phyloP scores from a whole-genome alignment of 2,797 vertebrate species.

The Leptoclinus maculatus region DNA sequence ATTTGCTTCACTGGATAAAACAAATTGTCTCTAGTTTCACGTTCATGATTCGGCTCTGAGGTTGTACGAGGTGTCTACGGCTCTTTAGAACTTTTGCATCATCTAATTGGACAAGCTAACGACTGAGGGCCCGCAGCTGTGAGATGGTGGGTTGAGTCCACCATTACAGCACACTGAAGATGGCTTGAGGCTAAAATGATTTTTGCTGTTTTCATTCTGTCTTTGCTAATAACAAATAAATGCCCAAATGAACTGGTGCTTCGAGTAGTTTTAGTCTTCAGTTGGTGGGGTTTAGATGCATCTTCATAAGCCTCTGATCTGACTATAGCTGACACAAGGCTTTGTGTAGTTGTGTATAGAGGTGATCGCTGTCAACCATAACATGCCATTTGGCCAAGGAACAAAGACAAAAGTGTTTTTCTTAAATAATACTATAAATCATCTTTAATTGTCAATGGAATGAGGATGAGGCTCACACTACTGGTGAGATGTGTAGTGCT shows the following conservation, averaged over 20 bases:
- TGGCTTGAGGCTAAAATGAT: neutral
- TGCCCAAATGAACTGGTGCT: neutral
- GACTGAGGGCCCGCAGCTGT: slow-evolving; percentile 25
- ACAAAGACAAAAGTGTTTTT: neutral
- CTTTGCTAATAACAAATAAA: neutral
- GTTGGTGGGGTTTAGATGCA: neutral
- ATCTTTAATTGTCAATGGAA: neutral
- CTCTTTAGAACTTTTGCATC: neutral
- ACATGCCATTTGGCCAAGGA: neutral
- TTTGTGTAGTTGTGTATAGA: neutral
- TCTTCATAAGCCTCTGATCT: neutral
- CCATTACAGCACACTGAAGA: neutral
- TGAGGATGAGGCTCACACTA: neutral
- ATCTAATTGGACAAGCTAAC: slow-evolving; percentile 9
- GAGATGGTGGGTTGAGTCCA: slow-evolving; percentile 10
- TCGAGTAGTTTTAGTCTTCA: neutral
- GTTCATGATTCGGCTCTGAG: neutral
- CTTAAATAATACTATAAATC: neutral
- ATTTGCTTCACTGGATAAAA: neutral
- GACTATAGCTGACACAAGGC: neutral
- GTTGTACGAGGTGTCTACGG: neutral
- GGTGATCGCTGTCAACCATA: neutral
- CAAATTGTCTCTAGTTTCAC: neutral
- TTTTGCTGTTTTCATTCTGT: neutral
- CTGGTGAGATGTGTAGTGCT: slow-evolving; percentile 11